Evolutionary conservation across 2,888 invertebrate genomes (phyloP).

Genomic region (Drosophila testacea): DNA sequence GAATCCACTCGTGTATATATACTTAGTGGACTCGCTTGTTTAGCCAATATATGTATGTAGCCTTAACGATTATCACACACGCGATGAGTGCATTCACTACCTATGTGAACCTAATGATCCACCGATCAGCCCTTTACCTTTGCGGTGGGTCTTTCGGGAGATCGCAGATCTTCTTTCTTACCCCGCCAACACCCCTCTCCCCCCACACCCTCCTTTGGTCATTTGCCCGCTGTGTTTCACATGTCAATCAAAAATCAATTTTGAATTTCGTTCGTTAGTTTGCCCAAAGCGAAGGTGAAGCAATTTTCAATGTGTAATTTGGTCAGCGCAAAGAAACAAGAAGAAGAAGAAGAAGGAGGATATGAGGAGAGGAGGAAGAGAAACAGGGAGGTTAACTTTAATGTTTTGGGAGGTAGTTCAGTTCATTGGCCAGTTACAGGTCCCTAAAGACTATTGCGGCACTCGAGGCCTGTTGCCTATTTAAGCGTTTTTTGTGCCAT

Average conservation of each 20-base stretch:
- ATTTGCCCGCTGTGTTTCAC: constrained; percentile 75
- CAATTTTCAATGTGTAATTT: constrained; percentile 62
- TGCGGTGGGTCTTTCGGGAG: constrained; percentile 23
- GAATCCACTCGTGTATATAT: background rate
- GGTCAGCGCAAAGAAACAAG: constrained; percentile 27
- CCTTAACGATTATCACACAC: constrained; percentile 39
- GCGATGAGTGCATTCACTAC: constrained; percentile 48
- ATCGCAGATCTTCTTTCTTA: constrained; percentile 5
- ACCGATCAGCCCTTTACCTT: constrained; percentile 8
- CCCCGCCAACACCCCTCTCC: constrained; percentile 13
- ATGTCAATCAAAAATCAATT: constrained; percentile 81
- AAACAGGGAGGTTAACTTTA: no score
- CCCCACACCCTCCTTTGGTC: constrained; percentile 29
- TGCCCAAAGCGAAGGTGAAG: constrained; percentile 64
- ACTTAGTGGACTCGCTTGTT: background rate
- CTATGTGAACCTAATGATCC: constrained; percentile 25
- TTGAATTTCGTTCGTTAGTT: constrained; percentile 61
- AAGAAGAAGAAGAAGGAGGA: no score
- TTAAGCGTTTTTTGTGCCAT: constrained; percentile 53
- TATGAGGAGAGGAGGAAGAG: background rate
- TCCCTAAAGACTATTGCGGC: constrained; percentile 54
- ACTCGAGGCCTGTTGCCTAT: constrained; percentile 64
- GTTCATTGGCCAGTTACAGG: constrained; percentile 52
- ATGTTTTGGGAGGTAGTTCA: constrained; percentile 11
- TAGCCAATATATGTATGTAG: background rate